A percentile compares a stretch with the other conserved stretches of the same genome.
Conservation (phyloP, 2,113 vertebrate genomes). For the Chaenogobius annularis region DNA sequence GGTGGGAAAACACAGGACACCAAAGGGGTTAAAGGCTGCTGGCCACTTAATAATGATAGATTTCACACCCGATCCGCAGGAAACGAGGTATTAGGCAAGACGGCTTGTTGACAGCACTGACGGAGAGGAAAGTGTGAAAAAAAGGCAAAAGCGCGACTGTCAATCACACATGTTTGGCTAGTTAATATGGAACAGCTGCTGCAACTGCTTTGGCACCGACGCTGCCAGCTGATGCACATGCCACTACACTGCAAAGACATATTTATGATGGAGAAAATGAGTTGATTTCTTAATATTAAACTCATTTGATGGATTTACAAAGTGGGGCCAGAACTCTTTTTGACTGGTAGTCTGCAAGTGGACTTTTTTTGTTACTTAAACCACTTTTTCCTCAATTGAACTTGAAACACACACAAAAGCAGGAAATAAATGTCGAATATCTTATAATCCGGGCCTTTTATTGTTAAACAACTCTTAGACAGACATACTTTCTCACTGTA, state of each 20-base stretch:
- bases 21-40: constrained; percentile 39
- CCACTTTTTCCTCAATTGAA: too few relatives aligned
- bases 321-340: too few relatives aligned
- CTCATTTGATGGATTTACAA: background rate
- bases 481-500: too few relatives aligned
- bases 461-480: too few relatives aligned
- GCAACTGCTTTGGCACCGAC: constrained; percentile 1
- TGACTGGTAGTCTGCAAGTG: too few relatives aligned
- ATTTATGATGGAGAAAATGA: background rate
- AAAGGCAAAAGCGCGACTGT: constrained; percentile 9
- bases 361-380: too few relatives aligned
- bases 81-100: constrained; percentile 34
- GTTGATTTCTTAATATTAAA: background rate
- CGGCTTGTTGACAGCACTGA: constrained; percentile 21
- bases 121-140: background rate
- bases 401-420: too few relatives aligned
- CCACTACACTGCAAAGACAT: background rate
- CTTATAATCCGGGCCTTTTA: too few relatives aligned
- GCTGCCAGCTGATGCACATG: constrained; percentile 1
- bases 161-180: constrained; percentile 13
- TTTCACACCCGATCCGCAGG: constrained; percentile 38
- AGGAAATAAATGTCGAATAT: too few relatives aligned
- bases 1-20: constrained; percentile 18
- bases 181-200: constrained; percentile 22
- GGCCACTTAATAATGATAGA: constrained; percentile 50